Percentiles rank a stretch among this genome's conserved stretches.
phyloP scores from a whole-genome alignment of 2,113 vertebrate genomes.

The Callionymus lyra region DNA sequence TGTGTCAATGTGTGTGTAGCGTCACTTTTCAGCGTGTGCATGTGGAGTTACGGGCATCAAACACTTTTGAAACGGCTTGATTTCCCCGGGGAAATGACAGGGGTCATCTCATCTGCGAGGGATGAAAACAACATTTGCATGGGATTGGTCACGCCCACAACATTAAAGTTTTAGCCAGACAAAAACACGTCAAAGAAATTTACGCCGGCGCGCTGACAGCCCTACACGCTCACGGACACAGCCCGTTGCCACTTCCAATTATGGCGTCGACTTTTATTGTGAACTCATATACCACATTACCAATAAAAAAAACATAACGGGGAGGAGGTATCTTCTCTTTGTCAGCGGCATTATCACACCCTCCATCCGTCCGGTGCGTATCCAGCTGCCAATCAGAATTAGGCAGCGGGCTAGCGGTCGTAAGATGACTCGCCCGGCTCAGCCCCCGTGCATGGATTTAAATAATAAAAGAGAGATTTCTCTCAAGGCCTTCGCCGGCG shows the following conservation, averaged over 20 bases:
- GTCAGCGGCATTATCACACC: conserved; percentile 65
- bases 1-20: conserved; percentile 10
- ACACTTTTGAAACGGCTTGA: conserved; percentile 82
- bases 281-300: conserved; percentile 70
- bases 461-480: conserved; percentile 78
- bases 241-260: conserved; percentile 74
- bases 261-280: conserved; percentile 81
- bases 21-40: conserved; percentile 9
- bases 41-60: conserved; percentile 63
- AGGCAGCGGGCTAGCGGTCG: conserved; percentile 57
- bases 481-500: conserved; percentile 62
- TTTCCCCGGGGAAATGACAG: conserved; percentile 84
- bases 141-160: conserved; percentile 90
- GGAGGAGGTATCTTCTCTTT: conserved; percentile 64
- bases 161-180: conserved; percentile 95
- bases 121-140: conserved; percentile 98
- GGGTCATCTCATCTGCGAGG: conserved; percentile 87
- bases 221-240: conserved; percentile 73
- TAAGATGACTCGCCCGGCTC: conserved; percentile 66
- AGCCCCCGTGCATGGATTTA: conserved; percentile 70
- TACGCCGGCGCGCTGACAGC: conserved; percentile 86
- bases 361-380: conserved; percentile 62
- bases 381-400: conserved; percentile 76
- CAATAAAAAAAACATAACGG: conserved; percentile 85
- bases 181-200: conserved; percentile 98